Evolutionary conservation across 1,140 invertebrate species (phyloP).

Genomic region (Scylla paramamosain): DNA sequence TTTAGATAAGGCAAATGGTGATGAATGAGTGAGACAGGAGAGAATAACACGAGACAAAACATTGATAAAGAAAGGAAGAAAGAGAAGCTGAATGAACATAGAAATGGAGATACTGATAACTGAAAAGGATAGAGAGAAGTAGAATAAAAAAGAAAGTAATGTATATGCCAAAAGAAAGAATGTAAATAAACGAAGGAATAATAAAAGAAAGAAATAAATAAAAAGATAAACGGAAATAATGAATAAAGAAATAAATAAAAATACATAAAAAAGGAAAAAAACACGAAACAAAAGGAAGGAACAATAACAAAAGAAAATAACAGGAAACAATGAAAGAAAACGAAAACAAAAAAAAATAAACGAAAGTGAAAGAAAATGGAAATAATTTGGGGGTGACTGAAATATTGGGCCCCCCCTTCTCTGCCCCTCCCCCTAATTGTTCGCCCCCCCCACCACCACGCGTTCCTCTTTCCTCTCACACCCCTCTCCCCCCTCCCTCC

Average conservation of each 20-base stretch:
- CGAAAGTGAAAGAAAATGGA: too few species aligned
- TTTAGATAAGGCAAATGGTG: neutral
- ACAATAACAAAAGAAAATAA: too few species aligned
- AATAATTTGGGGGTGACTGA: too few species aligned
- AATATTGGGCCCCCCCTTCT: too few species aligned
- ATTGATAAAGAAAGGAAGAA: neutral
- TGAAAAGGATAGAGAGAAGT: neutral
- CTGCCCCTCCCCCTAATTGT: too few species aligned
- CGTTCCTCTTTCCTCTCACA: neutral
- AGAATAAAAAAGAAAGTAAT: neutral
- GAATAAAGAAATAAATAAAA: neutral
- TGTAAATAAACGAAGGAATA: neutral
- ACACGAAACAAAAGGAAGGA: too few species aligned
- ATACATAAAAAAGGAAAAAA: too few species aligned
- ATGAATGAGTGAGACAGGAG: neutral
- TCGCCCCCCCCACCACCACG: too few species aligned
- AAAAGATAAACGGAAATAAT: neutral
- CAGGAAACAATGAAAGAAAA: too few species aligned
- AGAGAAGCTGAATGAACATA: neutral
- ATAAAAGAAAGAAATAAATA: neutral
- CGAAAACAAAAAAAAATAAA: too few species aligned
- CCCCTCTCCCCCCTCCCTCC: neutral
- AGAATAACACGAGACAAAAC: neutral
- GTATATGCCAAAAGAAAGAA: neutral
- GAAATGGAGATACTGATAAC: neutral